phyloP scores from a whole-genome alignment of 2,113 vertebrate genomes.

The Ciconia stormi region DNA sequence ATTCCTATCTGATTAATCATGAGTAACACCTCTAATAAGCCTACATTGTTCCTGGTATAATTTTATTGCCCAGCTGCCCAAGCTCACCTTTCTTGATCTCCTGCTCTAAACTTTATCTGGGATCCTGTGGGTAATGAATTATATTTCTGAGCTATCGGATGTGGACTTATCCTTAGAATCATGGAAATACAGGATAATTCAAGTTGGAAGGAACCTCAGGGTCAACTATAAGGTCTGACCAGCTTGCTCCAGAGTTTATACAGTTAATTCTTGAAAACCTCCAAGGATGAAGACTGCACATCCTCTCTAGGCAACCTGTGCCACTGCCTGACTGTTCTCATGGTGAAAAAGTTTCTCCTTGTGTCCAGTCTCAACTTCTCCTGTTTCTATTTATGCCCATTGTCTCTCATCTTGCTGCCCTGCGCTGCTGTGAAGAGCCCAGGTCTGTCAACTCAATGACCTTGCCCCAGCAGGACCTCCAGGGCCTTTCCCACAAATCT shows the following conservation, averaged over 20 bases:
- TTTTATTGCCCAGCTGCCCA: not conserved
- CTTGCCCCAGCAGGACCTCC: not conserved
- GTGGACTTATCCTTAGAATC: not conserved
- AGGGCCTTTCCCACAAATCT: not conserved
- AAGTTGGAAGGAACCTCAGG: not conserved
- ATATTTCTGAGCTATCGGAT: not conserved
- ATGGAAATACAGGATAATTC: not conserved
- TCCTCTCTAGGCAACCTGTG: not conserved
- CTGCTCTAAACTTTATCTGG: not conserved
- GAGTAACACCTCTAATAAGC: not conserved
- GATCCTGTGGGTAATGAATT: not conserved
- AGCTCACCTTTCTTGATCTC: not conserved
- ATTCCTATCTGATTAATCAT: constrained; percentile 52
- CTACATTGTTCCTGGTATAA: not conserved
- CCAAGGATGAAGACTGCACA: not conserved
- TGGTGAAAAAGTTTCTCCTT: not conserved
- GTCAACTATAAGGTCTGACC: not conserved
- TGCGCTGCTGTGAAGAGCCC: not conserved
- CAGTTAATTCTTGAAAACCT: not conserved
- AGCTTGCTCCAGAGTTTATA: not conserved
- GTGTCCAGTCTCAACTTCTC: not conserved
- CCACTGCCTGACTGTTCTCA: fast-evolving
- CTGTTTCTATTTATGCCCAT: not conserved
- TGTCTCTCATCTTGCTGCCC: not conserved
- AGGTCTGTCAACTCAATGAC: not conserved